Evolutionary conservation across 2,797 vertebrate genomes (phyloP).

Genomic region (Astyanax mexicanus): DNA sequence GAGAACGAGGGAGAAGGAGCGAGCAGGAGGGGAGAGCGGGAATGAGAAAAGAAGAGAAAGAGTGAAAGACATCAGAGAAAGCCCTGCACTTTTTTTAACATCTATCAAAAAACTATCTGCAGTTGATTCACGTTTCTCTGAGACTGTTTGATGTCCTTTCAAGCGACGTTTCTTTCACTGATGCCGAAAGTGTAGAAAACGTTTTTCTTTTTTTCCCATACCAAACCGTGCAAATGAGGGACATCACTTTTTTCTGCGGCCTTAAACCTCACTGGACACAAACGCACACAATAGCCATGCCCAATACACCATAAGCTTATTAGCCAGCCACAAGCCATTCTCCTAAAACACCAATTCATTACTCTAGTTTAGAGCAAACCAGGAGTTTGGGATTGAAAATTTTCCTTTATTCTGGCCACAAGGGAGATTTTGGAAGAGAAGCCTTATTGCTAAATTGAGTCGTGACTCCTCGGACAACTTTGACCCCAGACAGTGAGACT

Average conservation of each 20-base stretch:
- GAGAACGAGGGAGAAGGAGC: slow-evolving; percentile 44
- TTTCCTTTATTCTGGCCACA: slow-evolving; percentile 5
- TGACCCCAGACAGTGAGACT: slow-evolving; percentile 56
- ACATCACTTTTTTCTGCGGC: neutral
- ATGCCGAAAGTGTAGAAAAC: neutral
- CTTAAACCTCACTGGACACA: neutral
- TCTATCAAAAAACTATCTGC: slow-evolving; percentile 36
- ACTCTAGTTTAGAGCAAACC: neutral
- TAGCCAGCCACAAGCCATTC: neutral
- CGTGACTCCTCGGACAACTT: slow-evolving; percentile 44
- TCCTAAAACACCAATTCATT: neutral
- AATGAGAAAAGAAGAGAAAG: slow-evolving; percentile 32
- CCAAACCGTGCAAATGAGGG: slow-evolving; percentile 6
- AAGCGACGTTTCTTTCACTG: slow-evolving; percentile 12
- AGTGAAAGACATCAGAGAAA: slow-evolving; percentile 48
- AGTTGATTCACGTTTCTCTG: slow-evolving; percentile 41
- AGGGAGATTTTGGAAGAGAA: slow-evolving; percentile 43
- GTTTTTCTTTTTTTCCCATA: neutral
- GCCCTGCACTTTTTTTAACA: slow-evolving; percentile 26
- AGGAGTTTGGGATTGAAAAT: slow-evolving; percentile 1
- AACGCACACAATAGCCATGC: neutral
- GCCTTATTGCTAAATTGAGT: slow-evolving; percentile 13
- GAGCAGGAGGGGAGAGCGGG: slow-evolving; percentile 11
- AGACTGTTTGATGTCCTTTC: slow-evolving; percentile 34
- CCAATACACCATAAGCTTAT: neutral